Evolutionary conservation across 2,113 vertebrate species (phyloP).

Genomic region (Lepidothrix coronata): DNA sequence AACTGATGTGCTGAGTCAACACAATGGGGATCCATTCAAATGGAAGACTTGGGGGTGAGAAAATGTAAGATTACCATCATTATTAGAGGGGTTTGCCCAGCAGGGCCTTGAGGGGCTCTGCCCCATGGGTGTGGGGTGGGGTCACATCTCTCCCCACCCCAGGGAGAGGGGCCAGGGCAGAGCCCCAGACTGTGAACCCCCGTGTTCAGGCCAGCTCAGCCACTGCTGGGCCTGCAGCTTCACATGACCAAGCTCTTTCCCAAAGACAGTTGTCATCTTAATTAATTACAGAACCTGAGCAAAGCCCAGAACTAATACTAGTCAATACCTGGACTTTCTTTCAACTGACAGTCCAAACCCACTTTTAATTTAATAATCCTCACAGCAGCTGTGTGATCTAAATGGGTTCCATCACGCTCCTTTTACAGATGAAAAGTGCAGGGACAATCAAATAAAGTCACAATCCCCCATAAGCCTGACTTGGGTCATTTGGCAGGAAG

Average conservation of each 20-base stretch:
- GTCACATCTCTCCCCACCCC: not conserved
- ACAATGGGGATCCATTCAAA: not conserved
- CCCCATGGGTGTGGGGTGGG: too few relatives aligned
- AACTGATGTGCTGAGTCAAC: accelerated
- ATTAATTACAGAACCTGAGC: not conserved
- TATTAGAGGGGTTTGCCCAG: not conserved
- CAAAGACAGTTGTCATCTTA: not conserved
- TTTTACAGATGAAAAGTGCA: not conserved
- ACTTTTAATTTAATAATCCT: not conserved
- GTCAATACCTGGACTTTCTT: not conserved
- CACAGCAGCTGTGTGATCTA: not conserved
- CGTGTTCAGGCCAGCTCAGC: not conserved
- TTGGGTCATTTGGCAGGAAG: not conserved
- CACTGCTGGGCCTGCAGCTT: not conserved
- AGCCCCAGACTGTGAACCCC: accelerated
- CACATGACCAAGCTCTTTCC: accelerated
- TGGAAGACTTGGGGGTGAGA: not conserved
- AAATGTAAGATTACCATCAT: not conserved
- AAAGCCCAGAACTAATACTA: not conserved
- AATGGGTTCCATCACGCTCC: not conserved
- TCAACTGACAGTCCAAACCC: not conserved
- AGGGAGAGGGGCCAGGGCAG: not conserved
- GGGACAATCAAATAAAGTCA: not conserved
- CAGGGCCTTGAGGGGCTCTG: not conserved
- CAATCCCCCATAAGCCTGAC: not conserved